Conservation (phyloP, 92 coral and sea anemone species). For the Zoanthus gigantus region DNA sequence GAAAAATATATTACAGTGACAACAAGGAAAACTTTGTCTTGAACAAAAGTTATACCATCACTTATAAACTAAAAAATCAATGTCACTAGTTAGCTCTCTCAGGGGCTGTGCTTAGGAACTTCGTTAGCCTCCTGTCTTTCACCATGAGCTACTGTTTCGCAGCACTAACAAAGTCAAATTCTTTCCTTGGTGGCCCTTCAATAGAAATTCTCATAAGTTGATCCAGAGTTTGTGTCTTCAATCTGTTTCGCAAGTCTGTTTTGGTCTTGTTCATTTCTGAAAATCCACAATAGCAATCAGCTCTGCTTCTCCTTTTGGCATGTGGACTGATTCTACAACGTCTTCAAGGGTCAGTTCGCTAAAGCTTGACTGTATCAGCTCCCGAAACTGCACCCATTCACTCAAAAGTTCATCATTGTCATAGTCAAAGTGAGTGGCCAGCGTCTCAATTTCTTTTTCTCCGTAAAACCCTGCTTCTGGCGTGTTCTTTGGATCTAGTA, state of each 20-base stretch:
- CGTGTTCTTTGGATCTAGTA: conserved; percentile 27
- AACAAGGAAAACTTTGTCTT: too few relatives aligned
- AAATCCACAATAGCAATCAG: conserved; percentile 6
- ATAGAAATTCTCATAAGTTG: conserved; percentile 31
- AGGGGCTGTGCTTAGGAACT: too few relatives aligned
- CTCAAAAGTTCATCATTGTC: conserved; percentile 3
- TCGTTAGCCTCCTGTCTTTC: too few relatives aligned
- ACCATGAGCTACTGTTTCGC: too few relatives aligned
- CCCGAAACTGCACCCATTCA: neutral
- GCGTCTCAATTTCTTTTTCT: conserved; percentile 25
- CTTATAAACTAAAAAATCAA: too few relatives aligned
- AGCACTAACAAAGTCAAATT: neutral
- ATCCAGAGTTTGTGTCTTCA: neutral
- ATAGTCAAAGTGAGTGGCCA: conserved; percentile 35
- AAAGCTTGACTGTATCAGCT: conserved; percentile 37
- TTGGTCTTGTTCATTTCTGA: neutral
- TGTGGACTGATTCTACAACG: conserved; percentile 1
- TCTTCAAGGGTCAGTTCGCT: conserved; percentile 31
- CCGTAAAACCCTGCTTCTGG: conserved; percentile 34
- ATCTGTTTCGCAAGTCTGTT: too few relatives aligned
- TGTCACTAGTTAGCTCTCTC: too few relatives aligned
- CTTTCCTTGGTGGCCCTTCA: conserved; percentile 36
- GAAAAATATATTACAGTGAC: too few relatives aligned
- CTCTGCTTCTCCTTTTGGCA: conserved; percentile 25
- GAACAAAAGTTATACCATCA: too few relatives aligned